phyloP scores from a whole-genome alignment of 1,140 invertebrate genomes.

The Megathymus violae region DNA sequence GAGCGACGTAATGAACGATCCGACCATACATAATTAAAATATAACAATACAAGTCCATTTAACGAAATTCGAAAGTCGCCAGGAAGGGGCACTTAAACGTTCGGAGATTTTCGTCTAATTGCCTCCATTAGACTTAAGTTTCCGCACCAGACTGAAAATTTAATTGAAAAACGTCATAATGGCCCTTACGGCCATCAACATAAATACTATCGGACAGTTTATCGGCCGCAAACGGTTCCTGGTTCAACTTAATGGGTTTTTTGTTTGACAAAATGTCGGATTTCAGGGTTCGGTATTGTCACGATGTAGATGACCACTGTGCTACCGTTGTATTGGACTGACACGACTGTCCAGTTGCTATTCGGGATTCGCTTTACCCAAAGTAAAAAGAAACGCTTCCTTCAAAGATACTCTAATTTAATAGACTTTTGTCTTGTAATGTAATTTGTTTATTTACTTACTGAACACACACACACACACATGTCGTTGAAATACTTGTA shows the following conservation, averaged over 20 bases:
- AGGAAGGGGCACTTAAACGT: slow-evolving; percentile 1
- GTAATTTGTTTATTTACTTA: too few relatives aligned
- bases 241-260: slow-evolving; percentile 3
- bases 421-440: too few relatives aligned
- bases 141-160: not conserved
- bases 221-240: slow-evolving; percentile 1
- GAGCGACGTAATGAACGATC: slow-evolving; percentile 3
- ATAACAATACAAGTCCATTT: slow-evolving; percentile 4
- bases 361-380: too few relatives aligned
- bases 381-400: too few relatives aligned
- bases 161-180: slow-evolving; percentile 8
- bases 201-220: not conserved
- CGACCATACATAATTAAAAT: slow-evolving; percentile 4
- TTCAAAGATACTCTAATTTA: too few relatives aligned
- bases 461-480: too few relatives aligned
- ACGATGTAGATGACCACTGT: too few relatives aligned
- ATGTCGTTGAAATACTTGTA: too few relatives aligned
- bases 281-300: not conserved
- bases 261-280: not conserved
- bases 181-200: not conserved
- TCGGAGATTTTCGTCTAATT: slow-evolving; percentile 6
- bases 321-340: too few relatives aligned
- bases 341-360: too few relatives aligned
- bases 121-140: slow-evolving; percentile 7
- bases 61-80: slow-evolving; percentile 4